A percentile compares a stretch with the other conserved stretches of the same genome.
Conservation (phyloP, 1,140 invertebrate species). For the Rhyacophila brunnea region DNA sequence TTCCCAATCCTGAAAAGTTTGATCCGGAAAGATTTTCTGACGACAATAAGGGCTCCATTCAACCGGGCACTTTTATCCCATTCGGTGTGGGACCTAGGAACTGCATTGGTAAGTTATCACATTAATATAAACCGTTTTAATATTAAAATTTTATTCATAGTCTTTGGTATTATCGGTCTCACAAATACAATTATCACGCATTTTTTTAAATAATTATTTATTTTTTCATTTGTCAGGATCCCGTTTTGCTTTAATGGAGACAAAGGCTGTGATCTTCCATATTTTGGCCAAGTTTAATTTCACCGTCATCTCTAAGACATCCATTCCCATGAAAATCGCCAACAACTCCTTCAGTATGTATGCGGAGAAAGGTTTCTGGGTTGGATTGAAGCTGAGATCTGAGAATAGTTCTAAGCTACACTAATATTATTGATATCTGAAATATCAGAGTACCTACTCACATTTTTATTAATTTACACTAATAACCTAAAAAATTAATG, state of each 20-base stretch:
- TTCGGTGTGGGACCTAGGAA: conserved; percentile 57
- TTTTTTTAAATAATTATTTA: too few species aligned
- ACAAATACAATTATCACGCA: too few species aligned
- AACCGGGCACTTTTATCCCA: conserved; percentile 48
- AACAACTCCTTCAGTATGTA: conserved; percentile 15
- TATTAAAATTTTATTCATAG: too few species aligned
- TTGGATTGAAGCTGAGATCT: conserved; percentile 13
- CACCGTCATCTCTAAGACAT: conserved; percentile 12
- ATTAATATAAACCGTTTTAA: too few species aligned
- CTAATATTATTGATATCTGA: too few species aligned
- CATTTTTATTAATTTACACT: too few species aligned
- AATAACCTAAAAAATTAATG: too few species aligned
- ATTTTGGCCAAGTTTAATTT: conserved; percentile 38
- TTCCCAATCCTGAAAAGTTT: conserved; percentile 55
- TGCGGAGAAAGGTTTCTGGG: conserved; percentile 27
- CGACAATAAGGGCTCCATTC: conserved; percentile 24
- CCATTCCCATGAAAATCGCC: conserved; percentile 18
- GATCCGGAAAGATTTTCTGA: conserved; percentile 39
- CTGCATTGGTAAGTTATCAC: conserved; percentile 48
- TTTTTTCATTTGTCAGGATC: conserved; percentile 4
- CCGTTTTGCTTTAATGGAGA: conserved; percentile 53
- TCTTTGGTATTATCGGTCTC: too few species aligned
- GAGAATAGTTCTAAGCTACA: too few species aligned
- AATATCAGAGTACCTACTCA: too few species aligned
- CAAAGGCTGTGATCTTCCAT: conserved; percentile 49